Base-by-base conservation (phyloP, 2,888 invertebrate species). In the Microchrysa polita region DNA sequence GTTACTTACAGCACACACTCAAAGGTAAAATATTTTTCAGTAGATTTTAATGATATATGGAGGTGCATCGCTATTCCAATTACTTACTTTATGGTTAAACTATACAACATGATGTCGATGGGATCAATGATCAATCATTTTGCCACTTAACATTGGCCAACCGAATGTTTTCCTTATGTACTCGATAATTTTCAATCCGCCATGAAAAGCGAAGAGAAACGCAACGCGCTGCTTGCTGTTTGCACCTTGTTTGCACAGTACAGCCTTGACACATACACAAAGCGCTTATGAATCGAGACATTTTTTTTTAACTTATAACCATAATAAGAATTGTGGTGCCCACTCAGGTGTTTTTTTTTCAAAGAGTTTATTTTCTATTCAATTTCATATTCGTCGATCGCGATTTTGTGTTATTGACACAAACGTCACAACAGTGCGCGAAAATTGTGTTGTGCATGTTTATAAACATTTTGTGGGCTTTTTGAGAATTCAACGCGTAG, bases 201-300 rank as follows among this genome's bases (percentile, higher is more conserved):
- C 2, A 34, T 48, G 65, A 44, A 65, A 48, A n/a, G 22, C n/a
- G n/a, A n/a, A n/a, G 27, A 22, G 65, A 65, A 69, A 69, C 22
- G 1, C 34, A 48, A 55, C 20, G 12, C n/a, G n/a, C n/a, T n/a
- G n/a, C n/a, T n/a, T n/a, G n/a, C n/a, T n/a, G n/a, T n/a, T n/a
- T n/a, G n/a, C n/a, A n/a, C n/a, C n/a, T n/a, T n/a, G n/a, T 57
- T 69, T 69, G 55, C 55, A 40, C 57, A n/a, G n/a, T n/a, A 40
- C 55, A 69, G 48, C 69, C 69, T 69, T 69, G 69, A 40, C 65
- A 22, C 65, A 65, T 22, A 69, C n/a, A n/a, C n/a, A n/a, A n/a
- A n/a, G n/a, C n/a, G 69, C 57, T 57, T 18, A n/a, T n/a, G 20
- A 22, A 52, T 27, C 40, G 40, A 52, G 69, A 55, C 55, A 55